Base-by-base conservation (phyloP, 2,797 vertebrate species). In the Liparis tanakae region DNA sequence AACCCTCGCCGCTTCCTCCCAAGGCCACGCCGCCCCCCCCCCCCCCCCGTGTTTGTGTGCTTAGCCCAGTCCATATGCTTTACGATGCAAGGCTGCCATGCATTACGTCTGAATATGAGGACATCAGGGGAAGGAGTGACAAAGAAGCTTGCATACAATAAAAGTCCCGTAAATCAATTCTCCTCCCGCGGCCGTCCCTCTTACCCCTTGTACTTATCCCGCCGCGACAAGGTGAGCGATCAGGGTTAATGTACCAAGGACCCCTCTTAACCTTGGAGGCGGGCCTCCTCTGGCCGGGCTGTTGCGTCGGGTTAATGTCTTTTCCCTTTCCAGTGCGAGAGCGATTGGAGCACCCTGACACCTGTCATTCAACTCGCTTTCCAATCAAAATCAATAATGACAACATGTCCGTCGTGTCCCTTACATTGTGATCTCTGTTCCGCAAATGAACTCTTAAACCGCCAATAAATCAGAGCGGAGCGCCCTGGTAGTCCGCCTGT, bases 221-320 rank as follows among this genome's bases (percentile, higher is more conserved):
- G 43, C 59, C 43, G 51, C 7, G 72, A 84, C 82, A 80, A 79
- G 84, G 78, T 72, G 72, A 85, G 80, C 51, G 37, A 78, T 63
- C 64, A 64, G 76, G 88, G 83, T 90, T 92, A 91, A 91, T 87
- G 83, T 77, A 41, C 72, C 81, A 86, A 57, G 78, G 60, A 66
- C 83, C 81, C 80, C 73, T 83, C 62, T 85, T 87, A 89, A 89
- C 88, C 88, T 84, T 77, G 70, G 53, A 67, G 75, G 73, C 53
- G 5, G 65, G 10, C n/a, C 46, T 62, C 74, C 72, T 46, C 56
- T 69, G 70, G 73, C 22, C 10, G 15, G 48, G 41, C 18, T 10
- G 30, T 62, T n/a, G 57, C 53, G 41, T 41, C 10, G 76, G 74
- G 78, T 82, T 84, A 63, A 82, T 82, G 77, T 81, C 63, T 72